Evolutionary conservation across 2,113 vertebrate species (phyloP), one percentile per base, ranked within the genome.

Genomic region (Phrynocephalus versicolor): DNA sequence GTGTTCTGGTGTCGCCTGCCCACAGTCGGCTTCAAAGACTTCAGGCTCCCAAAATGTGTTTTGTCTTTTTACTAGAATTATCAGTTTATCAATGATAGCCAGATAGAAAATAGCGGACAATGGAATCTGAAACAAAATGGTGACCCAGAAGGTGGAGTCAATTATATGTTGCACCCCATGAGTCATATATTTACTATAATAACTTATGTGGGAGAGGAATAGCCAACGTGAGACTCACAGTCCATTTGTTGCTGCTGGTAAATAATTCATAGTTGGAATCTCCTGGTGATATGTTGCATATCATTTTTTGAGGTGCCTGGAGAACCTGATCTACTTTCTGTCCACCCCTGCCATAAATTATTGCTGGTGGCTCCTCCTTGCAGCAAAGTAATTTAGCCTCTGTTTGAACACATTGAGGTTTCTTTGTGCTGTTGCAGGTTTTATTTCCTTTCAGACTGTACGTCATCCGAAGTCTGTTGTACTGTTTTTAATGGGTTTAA

Each of bases 351-450:
- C 7, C 23, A 30, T 74, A 19, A 62, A 83, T 57, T n/a, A 45
- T 39, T 78, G 75, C 77, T 45, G 9, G 74, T 18, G 27, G 45
- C 27, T 30, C 41, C 27, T 73, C 73, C 16, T n/a, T 5, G 15
- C 14, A 39, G 70, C 57, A 62, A 27, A n/a, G 16, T 10, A 62
- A 72, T 13, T 16, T 58, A 23, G 89, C 87, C 92, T 88, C 90
- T 81, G 69, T 86, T 82, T 83, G 4, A 76, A 41, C 85, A 90
- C 87, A 87, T 93, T 89, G 85, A 91, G 84, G 45, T 91, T 67
- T 45, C 23, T 80, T 80, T 67, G 27, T 80, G 39, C 27, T 51
- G 18, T 80, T 41, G 41, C 16, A 30, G 14, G 62, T 30, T 65
- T 79, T 39, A 41, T 79, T 64, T 25, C 51, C 13, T 75, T 75